phyloP scores from a whole-genome alignment of 2,888 invertebrate genomes.

The Agrochola lota region DNA sequence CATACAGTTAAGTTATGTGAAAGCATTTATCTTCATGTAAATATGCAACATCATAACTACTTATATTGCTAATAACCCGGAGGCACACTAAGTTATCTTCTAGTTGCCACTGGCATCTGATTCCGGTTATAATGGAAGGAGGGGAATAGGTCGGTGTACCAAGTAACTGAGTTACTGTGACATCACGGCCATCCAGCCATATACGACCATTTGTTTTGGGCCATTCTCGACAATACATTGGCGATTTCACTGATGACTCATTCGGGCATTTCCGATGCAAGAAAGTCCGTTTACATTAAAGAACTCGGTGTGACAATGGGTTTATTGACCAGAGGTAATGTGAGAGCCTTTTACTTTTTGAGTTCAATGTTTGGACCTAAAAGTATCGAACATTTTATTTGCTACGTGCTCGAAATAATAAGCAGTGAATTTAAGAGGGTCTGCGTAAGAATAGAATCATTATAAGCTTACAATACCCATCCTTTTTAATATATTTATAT shows the following conservation, averaged over 20 bases:
- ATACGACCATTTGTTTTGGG: constrained; percentile 36
- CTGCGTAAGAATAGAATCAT: background rate
- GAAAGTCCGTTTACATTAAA: constrained; percentile 51
- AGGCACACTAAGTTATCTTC: constrained; percentile 25
- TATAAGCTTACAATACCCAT: background rate
- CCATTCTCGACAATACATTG: constrained; percentile 42
- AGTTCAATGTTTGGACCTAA: constrained; percentile 20
- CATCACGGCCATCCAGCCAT: constrained; percentile 23
- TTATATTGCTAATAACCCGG: background rate
- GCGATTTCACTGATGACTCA: constrained; percentile 67
- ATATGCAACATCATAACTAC: background rate
- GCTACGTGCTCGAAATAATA: constrained; percentile 29
- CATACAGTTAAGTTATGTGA: background rate
- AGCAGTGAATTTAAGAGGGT: background rate
- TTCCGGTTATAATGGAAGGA: constrained; percentile 29
- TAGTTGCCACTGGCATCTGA: constrained; percentile 8
- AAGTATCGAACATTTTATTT: constrained; percentile 29
- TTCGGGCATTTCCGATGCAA: constrained; percentile 40
- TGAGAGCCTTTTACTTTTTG: constrained; percentile 60
- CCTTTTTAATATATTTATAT: background rate
- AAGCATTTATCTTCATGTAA: constrained; percentile 18
- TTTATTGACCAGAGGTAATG: constrained; percentile 60
- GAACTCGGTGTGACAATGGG: constrained; percentile 54
- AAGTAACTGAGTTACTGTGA: constrained; percentile 34
- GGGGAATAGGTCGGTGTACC: constrained; percentile 28